Evolutionary conservation across 2,888 invertebrate species (phyloP).

Genomic region (Phaedon cochleariae): DNA sequence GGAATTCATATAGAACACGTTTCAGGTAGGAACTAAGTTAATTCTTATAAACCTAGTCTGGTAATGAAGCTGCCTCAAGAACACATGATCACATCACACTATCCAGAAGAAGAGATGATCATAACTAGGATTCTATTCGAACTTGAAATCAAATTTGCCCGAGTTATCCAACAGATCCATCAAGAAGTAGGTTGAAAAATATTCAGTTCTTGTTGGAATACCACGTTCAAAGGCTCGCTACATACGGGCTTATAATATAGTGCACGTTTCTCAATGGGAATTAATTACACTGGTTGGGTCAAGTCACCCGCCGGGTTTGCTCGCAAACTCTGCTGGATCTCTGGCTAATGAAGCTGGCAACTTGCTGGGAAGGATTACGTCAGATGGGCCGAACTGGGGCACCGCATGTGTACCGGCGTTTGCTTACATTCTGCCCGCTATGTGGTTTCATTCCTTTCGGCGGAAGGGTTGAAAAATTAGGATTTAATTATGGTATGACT

Average conservation of each 20-base stretch:
- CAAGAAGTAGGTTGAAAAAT: too few relatives aligned
- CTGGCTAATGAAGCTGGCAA: conserved; percentile 35
- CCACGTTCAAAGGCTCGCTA: neutral
- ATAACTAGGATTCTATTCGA: too few relatives aligned
- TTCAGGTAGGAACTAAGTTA: too few relatives aligned
- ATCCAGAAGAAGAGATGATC: too few relatives aligned
- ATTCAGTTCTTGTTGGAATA: too few relatives aligned
- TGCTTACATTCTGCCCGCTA: neutral
- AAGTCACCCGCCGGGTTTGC: conserved; percentile 37
- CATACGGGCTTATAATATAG: neutral
- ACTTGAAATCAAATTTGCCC: too few relatives aligned
- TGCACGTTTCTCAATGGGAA: conserved; percentile 36
- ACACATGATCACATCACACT: too few relatives aligned
- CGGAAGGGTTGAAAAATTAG: neutral
- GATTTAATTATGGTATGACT: neutral
- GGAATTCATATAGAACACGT: too few relatives aligned
- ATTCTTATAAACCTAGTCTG: too few relatives aligned
- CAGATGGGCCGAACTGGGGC: neutral
- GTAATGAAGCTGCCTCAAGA: too few relatives aligned
- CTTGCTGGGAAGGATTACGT: conserved; percentile 21
- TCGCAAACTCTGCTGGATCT: conserved; percentile 35
- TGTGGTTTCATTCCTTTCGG: neutral
- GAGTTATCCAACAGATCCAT: too few relatives aligned
- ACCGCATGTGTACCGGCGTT: neutral
- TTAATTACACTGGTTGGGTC: conserved; percentile 38